Base-by-base conservation (phyloP, 53 echinoderm and acorn worm genomes). In the Holothuria leucospilota region DNA sequence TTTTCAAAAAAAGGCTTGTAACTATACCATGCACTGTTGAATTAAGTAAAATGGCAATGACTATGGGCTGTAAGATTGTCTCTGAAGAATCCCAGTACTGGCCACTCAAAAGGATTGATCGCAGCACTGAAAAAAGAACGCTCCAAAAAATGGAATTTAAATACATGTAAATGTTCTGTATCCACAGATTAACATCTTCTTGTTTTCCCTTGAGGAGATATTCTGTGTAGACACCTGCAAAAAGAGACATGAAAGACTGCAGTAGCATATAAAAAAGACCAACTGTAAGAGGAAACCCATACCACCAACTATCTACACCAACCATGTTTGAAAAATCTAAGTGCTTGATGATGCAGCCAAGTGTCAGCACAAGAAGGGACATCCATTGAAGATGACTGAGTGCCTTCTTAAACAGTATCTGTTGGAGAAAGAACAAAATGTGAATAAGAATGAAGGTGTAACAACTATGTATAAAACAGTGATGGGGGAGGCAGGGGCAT, bases 151-250 rank as follows among this genome's bases (percentile, higher is more conserved):
- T 52, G 38, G 97, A 95, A 56, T 92, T 71, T 4, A 59, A 13
- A 68, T 99, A 99, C 95, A 99, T 99, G 86, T 92, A 90, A 14
- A 96, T 87, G 62, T 96, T 94, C 79, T 99, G 99, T 40, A 94
- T 89, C 99, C 99, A 99, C n/a, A 99, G 81, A 63, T 94, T 71
- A 51, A 99, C 85, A 12, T 67, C 20, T 51, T 75, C 71, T 38
- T 62, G 66, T 63, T 85, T 39, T 6, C 67, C 91, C 67, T 99
- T 99, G 46, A 99, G 78, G 40, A 99, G 85, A 63, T 88, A 90
- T 71, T 99, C 99, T 5, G 87, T 99, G 95, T 94, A 99, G 85
- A 99, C 95, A 7, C 95, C 92, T 4, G 99, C 99, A 38, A 99
- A 86, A 21, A 64, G 51, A 7, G 84, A n/a, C 68, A 83, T 66